Base-by-base conservation (phyloP, 2,888 invertebrate species). In the Coremacera marginata region DNA sequence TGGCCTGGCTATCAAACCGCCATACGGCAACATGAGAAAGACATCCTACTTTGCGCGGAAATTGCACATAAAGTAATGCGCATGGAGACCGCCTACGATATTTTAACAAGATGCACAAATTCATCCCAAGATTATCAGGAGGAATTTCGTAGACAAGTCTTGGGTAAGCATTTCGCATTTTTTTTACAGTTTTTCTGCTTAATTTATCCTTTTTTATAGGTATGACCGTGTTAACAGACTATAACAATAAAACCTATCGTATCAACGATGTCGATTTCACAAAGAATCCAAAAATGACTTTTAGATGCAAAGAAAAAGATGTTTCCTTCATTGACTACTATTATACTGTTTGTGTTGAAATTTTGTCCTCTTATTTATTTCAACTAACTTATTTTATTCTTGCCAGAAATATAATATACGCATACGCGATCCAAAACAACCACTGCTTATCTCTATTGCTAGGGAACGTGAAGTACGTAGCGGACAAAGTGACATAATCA, bases 1-100 rank as follows among this genome's bases (percentile, higher is more conserved):
- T 95, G 95, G 95, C 96, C 96, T 0, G 96, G 96, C 0, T 95
- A 95, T 81, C 90, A 94, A 19, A 96, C 97, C 0, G 94, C 95
- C 0, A 96, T 97, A 55, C 92, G 95, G 1, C 95, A 96, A 83
- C 95, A 95, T 84, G 97, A 98, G 86, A 89, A 90, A 0, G 90
- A 92, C 2, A 91, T 97, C 19, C 88, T 98, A 19, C 91, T 98
- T 90, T 94, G 94, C 67, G 91, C 93, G 0, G 97, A 97, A 87
- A 92, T 97, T 0, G 91, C 93, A 0, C 95, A 95, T 85, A 97
- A 97, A 90, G 94, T 97, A 0, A 92, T 97, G 90, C 91, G 97
- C 0, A 91, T 92, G 22, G 94, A 97, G 81, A 95, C 94, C 0
- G 92, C 95, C 0, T 90, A 93, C 0, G 92, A 94, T 80, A 90